phyloP scores from a whole-genome alignment of 2,797 vertebrate genomes.

The Cygnus olor region DNA sequence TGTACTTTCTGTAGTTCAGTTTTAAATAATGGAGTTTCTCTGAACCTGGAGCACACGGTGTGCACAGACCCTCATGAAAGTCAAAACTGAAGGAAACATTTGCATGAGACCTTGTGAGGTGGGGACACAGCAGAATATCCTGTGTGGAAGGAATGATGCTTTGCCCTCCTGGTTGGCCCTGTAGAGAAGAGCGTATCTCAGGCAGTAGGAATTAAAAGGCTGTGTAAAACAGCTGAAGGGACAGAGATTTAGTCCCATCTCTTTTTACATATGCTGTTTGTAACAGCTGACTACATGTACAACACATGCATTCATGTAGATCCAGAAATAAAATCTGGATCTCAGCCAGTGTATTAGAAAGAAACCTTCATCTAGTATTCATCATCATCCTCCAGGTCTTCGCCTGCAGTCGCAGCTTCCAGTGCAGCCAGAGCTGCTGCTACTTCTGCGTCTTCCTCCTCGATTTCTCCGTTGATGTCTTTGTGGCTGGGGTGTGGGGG shows the following conservation, averaged over 20 bases:
- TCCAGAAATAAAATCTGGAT: slow-evolving; percentile 4
- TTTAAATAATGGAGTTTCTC: not conserved
- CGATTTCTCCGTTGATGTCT: not conserved
- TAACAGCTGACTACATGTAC: not conserved
- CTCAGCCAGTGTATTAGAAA: not conserved
- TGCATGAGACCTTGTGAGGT: not conserved
- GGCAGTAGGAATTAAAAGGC: not conserved
- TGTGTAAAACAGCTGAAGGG: slow-evolving; percentile 6
- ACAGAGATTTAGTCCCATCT: not conserved
- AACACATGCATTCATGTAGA: not conserved
- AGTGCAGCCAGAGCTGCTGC: slow-evolving; percentile 93
- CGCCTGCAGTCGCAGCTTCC: slow-evolving; percentile 92
- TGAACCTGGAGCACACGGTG: not conserved
- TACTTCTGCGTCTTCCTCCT: slow-evolving; percentile 86
- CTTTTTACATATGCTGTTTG: not conserved
- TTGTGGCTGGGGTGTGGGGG: not conserved
- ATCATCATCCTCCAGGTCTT: slow-evolving; percentile 80
- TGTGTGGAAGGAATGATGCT: not conserved
- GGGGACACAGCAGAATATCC: not conserved
- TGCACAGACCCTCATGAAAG: not conserved
- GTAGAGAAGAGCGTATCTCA: not conserved
- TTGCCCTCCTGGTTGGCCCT: not conserved
- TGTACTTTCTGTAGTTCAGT: not conserved
- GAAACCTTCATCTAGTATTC: slow-evolving; percentile 22
- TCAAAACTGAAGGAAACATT: not conserved